These are phyloP conservation scores for Amphipyra berbera DNA, from an alignment of 2,888 invertebrate genomes.

Conservation along the genomic window DNA sequence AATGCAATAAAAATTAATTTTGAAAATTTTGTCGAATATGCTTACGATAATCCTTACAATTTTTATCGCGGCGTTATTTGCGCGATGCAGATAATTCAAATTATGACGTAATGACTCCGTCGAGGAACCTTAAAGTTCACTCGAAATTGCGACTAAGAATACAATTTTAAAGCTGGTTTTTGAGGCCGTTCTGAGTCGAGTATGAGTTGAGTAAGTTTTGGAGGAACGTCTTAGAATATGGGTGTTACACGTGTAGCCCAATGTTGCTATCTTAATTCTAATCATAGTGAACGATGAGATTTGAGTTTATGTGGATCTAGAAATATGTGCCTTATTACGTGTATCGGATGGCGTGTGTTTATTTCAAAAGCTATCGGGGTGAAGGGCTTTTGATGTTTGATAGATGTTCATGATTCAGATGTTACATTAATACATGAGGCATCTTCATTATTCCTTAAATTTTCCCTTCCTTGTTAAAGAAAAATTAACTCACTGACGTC, in stretches of 20 bases:
- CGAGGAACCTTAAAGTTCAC: too few species aligned
- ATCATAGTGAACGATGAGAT: conserved; percentile 13
- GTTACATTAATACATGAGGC: conserved; percentile 12
- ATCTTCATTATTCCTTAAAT: conserved; percentile 21
- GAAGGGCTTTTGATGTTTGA: conserved; percentile 47
- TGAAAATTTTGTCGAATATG: too few species aligned
- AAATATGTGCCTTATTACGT: conserved; percentile 8
- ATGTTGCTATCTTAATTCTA: background rate
- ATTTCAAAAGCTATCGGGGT: conserved; percentile 15
- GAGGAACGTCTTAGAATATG: too few species aligned
- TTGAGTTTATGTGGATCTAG: background rate
- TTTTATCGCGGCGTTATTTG: too few species aligned
- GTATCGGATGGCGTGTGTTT: conserved; percentile 37
- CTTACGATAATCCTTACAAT: too few species aligned
- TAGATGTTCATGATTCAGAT: conserved; percentile 7
- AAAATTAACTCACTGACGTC: conserved; percentile 16
- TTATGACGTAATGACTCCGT: too few species aligned
- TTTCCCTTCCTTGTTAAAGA: conserved; percentile 8
- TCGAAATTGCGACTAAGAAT: too few species aligned
- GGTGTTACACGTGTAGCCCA: background rate
- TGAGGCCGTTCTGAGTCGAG: too few species aligned
- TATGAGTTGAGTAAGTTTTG: too few species aligned
- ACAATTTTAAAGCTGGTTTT: too few species aligned
- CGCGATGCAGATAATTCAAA: too few species aligned
- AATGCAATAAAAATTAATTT: too few species aligned